Base-by-base conservation (phyloP, 2,797 vertebrate species). In the Ptychobarbus kaznakovi region DNA sequence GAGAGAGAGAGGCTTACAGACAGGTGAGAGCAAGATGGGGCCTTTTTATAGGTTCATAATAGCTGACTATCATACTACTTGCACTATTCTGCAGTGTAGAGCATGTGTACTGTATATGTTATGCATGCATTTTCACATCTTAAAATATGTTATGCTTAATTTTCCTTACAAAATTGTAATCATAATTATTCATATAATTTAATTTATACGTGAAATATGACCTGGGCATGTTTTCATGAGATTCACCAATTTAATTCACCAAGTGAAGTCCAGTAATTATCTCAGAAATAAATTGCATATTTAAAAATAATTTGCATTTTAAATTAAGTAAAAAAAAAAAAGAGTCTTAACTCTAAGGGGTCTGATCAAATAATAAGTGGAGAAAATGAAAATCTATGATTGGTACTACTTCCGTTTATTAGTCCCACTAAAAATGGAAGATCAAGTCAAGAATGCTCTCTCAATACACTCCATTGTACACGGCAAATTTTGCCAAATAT, bases 1-100 rank as follows among this genome's bases (percentile, higher is more conserved):
- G 18, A 42, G 32, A 2, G 38, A 79, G 28, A 53, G 28, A 44
- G 53, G 20, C 56, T 66, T 80, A 49, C 77, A 44, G 53, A 88
- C 88, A 91, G 88, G 78, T 84, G 85, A 89, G 46, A 81, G n/a
- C 44, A 32, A 84, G 63, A 83, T 53, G 25, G n/a, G 2, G 13
- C 9, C 9, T 46, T 53, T 66, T 66, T 63, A 25, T 63, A 6
- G 8, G 25, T 82, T 38, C 25, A 25, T 18, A 51, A 40, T 65
- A 38, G 32, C 72, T 51, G 72, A 74, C 56, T 74, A 28, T 15
- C 46, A 72, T 22, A 42, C 40, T 46, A 49, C 69, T 22, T 20
- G 3, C 2, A n/a, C 56, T 51, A 25, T 73, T 73, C 40, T 82
- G 40, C 56, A 9, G 25, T 63, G 44, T 63, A 10, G 25, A 58